A percentile compares a stretch with the other conserved stretches of the same genome.
phyloP scores from a whole-genome alignment of 2,888 invertebrate genomes.

The Halocaridina rubra region DNA sequence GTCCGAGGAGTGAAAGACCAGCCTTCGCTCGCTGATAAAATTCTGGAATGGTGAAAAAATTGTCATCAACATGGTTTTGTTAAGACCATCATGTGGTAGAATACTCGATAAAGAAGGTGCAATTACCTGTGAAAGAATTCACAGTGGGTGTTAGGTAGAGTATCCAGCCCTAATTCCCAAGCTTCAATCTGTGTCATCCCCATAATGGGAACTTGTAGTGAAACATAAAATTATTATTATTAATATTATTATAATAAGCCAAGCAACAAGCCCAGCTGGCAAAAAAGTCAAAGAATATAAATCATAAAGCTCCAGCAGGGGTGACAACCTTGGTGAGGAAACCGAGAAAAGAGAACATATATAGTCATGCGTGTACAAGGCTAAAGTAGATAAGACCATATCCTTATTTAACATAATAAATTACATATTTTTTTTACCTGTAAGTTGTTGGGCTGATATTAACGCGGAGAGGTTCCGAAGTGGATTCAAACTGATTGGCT shows the following conservation, averaged over 20 bases:
- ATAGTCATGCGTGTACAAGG: background rate
- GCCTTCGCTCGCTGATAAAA: constrained; percentile 80
- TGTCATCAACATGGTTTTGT: too few relatives aligned
- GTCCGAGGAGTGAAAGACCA: constrained; percentile 82
- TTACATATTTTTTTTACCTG: too few relatives aligned
- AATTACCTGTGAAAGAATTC: background rate
- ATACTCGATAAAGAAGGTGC: too few relatives aligned
- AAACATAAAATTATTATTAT: too few relatives aligned
- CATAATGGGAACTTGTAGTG: too few relatives aligned
- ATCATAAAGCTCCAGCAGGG: background rate
- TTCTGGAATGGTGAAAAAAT: constrained; percentile 72
- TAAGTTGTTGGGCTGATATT: constrained; percentile 94
- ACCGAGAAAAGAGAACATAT: background rate
- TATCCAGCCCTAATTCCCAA: background rate
- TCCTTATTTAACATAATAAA: too few relatives aligned
- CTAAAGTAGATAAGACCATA: too few relatives aligned
- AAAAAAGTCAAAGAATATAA: background rate
- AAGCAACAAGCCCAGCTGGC: too few relatives aligned
- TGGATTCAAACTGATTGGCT: constrained; percentile 95
- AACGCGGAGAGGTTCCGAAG: constrained; percentile 89
- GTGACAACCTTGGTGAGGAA: background rate
- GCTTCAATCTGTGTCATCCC: too few relatives aligned
- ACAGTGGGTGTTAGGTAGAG: background rate
- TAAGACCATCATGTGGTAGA: too few relatives aligned
- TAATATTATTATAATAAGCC: too few relatives aligned